These are phyloP conservation scores for Redunca redunca DNA, from an alignment of 2,113 vertebrate genomes.

Conservation along the genomic window DNA sequence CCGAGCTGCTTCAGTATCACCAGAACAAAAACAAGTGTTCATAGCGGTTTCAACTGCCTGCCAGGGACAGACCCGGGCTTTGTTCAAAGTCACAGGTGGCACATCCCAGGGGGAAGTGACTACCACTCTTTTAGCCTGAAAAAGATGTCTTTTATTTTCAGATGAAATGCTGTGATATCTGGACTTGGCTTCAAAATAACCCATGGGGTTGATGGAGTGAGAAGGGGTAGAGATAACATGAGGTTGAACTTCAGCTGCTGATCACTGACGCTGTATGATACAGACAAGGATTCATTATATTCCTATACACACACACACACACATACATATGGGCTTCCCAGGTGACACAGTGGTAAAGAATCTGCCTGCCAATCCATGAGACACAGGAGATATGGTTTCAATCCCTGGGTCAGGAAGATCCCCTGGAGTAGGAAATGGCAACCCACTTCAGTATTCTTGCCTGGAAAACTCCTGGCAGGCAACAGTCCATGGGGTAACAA, in stretches of 20 bases:
- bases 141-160: background rate
- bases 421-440: background rate
- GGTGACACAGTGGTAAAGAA: background rate
- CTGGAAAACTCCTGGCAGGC: background rate
- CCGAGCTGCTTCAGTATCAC: background rate
- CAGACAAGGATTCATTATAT: rapidly evolving
- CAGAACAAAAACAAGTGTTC: background rate
- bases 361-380: background rate
- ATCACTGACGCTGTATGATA: rapidly evolving
- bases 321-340: background rate
- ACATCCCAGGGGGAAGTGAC: background rate
- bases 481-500: background rate
- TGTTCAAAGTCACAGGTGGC: background rate
- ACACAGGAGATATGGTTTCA: background rate
- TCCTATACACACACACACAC: background rate
- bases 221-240: rapidly evolving
- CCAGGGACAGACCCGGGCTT: background rate
- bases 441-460: background rate
- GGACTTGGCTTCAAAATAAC: background rate
- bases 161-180: background rate
- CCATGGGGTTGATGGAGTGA: rapidly evolving
- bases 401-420: background rate
- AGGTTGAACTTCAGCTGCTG: background rate
- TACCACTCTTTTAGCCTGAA: background rate
- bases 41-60: too few relatives aligned